phyloP scores from a whole-genome alignment of 2,888 invertebrate genomes.

The Lamproptera curius region DNA sequence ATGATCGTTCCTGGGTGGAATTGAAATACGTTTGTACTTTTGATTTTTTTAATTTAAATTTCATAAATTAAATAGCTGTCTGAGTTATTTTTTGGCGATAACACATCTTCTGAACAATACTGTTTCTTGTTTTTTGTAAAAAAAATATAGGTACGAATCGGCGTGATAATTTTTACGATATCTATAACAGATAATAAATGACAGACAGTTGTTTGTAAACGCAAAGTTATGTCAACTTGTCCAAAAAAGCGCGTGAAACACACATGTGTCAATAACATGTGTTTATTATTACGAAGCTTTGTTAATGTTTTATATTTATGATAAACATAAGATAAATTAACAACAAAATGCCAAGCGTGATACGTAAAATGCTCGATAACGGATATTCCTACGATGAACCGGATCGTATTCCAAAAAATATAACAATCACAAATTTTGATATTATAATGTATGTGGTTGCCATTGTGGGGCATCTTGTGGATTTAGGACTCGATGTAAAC shows the following conservation, averaged over 20 bases:
- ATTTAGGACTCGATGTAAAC: conserved; percentile 83
- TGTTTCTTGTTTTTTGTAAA: no score
- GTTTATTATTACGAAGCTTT: not conserved
- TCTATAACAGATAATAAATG: no score
- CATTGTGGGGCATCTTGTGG: conserved; percentile 83
- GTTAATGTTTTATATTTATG: not conserved
- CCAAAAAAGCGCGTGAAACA: conserved; percentile 13
- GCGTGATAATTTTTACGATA: no score
- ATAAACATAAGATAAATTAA: not conserved
- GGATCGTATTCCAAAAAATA: conserved; percentile 79
- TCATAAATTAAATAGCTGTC: no score
- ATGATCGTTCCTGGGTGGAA: no score
- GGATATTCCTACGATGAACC: conserved; percentile 72
- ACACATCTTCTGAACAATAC: no score
- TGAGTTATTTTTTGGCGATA: no score
- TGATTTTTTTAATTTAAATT: no score
- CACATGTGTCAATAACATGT: not conserved
- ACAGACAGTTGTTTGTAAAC: not conserved
- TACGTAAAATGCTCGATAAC: conserved; percentile 51
- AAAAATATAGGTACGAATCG: no score
- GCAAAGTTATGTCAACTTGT: conserved; percentile 15
- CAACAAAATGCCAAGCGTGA: conserved; percentile 51
- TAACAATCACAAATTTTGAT: conserved; percentile 79
- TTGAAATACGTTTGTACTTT: no score
- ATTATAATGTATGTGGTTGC: conserved; percentile 81